Conservation (phyloP, 2,888 invertebrate species). For the Zhuqinia jingwanae region DNA sequence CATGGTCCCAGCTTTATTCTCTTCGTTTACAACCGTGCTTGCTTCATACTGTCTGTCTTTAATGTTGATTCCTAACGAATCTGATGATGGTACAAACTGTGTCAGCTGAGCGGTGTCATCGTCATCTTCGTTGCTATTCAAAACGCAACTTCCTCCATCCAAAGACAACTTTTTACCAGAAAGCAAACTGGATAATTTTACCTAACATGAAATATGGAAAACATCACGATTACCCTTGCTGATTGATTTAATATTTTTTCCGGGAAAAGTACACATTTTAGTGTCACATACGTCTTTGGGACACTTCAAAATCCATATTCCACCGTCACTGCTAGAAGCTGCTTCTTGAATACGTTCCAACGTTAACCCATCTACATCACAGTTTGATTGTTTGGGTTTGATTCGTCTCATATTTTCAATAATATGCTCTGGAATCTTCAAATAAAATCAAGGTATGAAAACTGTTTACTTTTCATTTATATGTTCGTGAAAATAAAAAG, state of each 20-base stretch:
- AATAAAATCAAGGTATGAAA: neutral
- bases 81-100: slow-evolving; percentile 17
- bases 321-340: slow-evolving; percentile 36
- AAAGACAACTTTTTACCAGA: slow-evolving; percentile 59
- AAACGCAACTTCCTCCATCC: slow-evolving; percentile 15
- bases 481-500: too few species aligned
- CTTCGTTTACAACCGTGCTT: slow-evolving; percentile 34
- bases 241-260: too few species aligned
- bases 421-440: slow-evolving; percentile 58
- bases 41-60: slow-evolving; percentile 60
- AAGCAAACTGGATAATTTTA: slow-evolving; percentile 49
- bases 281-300: slow-evolving; percentile 71
- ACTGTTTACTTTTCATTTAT: too few species aligned
- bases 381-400: neutral
- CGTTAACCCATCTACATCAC: slow-evolving; percentile 21
- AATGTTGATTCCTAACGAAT: slow-evolving; percentile 31
- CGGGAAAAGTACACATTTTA: too few species aligned
- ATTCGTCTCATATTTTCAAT: slow-evolving; percentile 44
- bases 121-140: slow-evolving; percentile 36
- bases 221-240: too few species aligned
- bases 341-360: slow-evolving; percentile 53
- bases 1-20: slow-evolving; percentile 42
- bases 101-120: slow-evolving; percentile 38
- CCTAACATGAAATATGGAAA: slow-evolving; percentile 27
- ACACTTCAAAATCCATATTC: slow-evolving; percentile 72